A percentile compares a stretch with the other conserved stretches of the same genome.
Conservation (phyloP, 1,140 invertebrate species). For the Globodera ellingtonae region DNA sequence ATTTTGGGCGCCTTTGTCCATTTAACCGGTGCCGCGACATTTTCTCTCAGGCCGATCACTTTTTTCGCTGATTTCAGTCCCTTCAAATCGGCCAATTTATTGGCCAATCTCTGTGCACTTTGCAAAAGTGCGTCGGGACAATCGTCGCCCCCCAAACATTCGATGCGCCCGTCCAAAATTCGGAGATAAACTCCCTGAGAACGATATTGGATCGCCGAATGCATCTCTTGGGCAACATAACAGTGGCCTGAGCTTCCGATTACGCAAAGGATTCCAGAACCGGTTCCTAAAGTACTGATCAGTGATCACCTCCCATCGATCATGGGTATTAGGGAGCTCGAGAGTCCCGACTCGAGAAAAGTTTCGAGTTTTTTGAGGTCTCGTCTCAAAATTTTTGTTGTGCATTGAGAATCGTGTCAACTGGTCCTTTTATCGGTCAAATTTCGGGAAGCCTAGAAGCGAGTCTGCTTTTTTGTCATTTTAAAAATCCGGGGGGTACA, state of each 20-base stretch:
- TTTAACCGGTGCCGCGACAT: constrained; percentile 1
- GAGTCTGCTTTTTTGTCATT: no score
- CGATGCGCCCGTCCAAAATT: neutral
- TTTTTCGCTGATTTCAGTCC: neutral
- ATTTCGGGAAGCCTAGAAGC: no score
- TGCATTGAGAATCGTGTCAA: no score
- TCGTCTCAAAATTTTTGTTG: no score
- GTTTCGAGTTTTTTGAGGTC: neutral
- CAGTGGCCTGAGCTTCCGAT: constrained; percentile 13
- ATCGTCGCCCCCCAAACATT: constrained; percentile 14
- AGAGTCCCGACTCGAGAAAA: neutral
- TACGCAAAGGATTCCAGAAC: constrained; percentile 28
- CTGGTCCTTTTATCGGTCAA: no score
- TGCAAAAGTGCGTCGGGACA: constrained; percentile 9
- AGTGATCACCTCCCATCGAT: neutral
- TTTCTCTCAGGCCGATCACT: constrained; percentile 1
- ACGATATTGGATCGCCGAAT: constrained; percentile 23
- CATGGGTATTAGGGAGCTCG: no score
- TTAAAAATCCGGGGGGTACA: no score
- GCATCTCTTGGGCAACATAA: constrained; percentile 20
- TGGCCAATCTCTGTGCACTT: constrained; percentile 29
- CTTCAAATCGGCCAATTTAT: constrained; percentile 18
- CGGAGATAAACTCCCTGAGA: constrained; percentile 29
- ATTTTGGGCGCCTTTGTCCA: constrained; percentile 36
- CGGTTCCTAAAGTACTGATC: constrained; percentile 19